phyloP scores from a whole-genome alignment of 2,113 vertebrate species.

The Prunella himalayana region DNA sequence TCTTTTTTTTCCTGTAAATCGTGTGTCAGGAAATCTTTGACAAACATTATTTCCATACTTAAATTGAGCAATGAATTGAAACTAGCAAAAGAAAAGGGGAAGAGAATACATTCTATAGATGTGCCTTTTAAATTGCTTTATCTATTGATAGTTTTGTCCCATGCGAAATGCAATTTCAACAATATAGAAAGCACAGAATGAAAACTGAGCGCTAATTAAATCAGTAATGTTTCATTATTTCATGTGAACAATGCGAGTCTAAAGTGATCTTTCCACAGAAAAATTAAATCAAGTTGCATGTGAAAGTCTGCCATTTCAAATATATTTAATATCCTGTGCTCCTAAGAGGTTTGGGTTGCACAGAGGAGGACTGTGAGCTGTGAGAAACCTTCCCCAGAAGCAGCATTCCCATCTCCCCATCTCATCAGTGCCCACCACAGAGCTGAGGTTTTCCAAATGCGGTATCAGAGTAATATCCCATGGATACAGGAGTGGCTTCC shows the following conservation, averaged over 20 bases:
- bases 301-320: conserved; percentile 35
- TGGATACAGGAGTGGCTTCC: not conserved
- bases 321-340: not conserved
- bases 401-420: not conserved
- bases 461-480: not conserved
- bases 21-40: conserved; percentile 60
- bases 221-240: conserved; percentile 67
- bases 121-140: conserved; percentile 65
- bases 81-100: conserved; percentile 1
- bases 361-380: not conserved
- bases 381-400: not conserved
- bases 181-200: conserved; percentile 25
- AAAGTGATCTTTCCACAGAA: conserved; percentile 49
- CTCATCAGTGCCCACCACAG: not conserved
- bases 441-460: not conserved
- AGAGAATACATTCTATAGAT: conserved; percentile 14
- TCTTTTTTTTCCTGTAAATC: conserved; percentile 22
- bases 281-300: conserved; percentile 64
- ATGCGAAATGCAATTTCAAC: conserved; percentile 64
- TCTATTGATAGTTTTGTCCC: conserved; percentile 58
- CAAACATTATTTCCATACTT: conserved; percentile 69
- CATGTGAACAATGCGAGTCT: conserved; percentile 52
- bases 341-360: not conserved
- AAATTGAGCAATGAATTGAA: conserved; percentile 65
- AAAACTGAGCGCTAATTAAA: conserved; percentile 69